Percentiles rank a stretch among this genome's conserved stretches.
Evolutionary conservation across 2,888 invertebrate genomes (phyloP).

Genomic region (Thysanoteuthis rhombus): DNA sequence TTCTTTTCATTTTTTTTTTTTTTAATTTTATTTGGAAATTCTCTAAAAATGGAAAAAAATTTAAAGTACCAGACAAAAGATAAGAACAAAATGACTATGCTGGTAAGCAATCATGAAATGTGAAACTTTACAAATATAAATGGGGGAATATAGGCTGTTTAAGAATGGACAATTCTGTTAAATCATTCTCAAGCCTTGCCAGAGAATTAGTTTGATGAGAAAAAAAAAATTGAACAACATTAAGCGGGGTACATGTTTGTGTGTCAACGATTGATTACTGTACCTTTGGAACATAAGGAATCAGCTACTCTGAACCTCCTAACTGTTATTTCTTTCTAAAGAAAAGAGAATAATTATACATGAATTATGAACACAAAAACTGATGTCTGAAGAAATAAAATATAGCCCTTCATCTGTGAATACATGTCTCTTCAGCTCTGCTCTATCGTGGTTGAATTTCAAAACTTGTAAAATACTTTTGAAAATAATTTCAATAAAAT

Average conservation of each 20-base stretch:
- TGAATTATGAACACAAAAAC: slow-evolving; percentile 12
- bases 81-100: not conserved
- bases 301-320: not conserved
- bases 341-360: not conserved
- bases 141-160: not conserved
- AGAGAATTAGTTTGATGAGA: not conserved
- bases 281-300: not conserved
- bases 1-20: not conserved
- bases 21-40: not conserved
- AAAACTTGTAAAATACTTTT: slow-evolving; percentile 12
- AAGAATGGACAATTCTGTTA: not conserved
- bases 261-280: not conserved
- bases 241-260: not conserved
- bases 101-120: not conserved
- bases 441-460: slow-evolving; percentile 12
- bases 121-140: not conserved
- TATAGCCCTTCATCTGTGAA: slow-evolving; percentile 12
- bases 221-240: not conserved
- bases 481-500: slow-evolving; percentile 12
- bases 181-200: not conserved
- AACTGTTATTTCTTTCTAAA: not conserved
- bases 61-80: not conserved
- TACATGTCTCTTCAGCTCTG: slow-evolving; percentile 12
- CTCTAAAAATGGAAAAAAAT: not conserved
- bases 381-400: slow-evolving; percentile 12